phyloP scores from a whole-genome alignment of 2,888 invertebrate genomes.

The Tetramorium bicarinatum region DNA sequence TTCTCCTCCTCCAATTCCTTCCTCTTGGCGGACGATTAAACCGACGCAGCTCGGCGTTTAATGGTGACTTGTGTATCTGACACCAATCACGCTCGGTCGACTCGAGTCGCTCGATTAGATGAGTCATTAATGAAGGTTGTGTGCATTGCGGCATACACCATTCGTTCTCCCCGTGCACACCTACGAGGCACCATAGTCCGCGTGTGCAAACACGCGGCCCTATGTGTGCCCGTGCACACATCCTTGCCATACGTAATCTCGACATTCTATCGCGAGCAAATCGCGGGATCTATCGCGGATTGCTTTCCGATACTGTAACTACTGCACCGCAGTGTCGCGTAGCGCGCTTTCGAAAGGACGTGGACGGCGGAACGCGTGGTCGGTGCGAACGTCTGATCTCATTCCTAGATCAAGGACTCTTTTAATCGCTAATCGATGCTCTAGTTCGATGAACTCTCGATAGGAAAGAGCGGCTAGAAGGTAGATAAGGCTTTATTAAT shows the following conservation, averaged over 20 bases:
- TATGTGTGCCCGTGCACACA: conserved; percentile 1
- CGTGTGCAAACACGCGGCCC: conserved; percentile 35
- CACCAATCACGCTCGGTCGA: conserved; percentile 58
- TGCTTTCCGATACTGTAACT: conserved; percentile 67
- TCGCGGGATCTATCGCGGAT: conserved; percentile 61
- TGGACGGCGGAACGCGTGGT: conserved; percentile 41
- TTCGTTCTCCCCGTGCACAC: conserved; percentile 56
- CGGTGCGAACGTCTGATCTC: conserved; percentile 48
- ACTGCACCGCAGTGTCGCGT: conserved; percentile 66
- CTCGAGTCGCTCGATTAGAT: conserved; percentile 71
- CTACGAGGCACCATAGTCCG: conserved; percentile 29
- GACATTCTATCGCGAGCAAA: conserved; percentile 65
- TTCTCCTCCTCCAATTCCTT: conserved; percentile 12
- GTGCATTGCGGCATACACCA: conserved; percentile 72
- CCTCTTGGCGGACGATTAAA: conserved; percentile 44
- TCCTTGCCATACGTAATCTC: conserved; percentile 38
- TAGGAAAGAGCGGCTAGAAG: conserved; percentile 47
- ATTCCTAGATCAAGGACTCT: conserved; percentile 66
- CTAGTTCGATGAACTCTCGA: conserved; percentile 69
- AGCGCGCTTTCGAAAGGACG: conserved; percentile 34
- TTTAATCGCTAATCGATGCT: conserved; percentile 69
- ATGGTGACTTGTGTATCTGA: conserved; percentile 68
- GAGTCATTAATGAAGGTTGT: conserved; percentile 80
- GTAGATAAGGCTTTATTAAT: conserved; percentile 45
- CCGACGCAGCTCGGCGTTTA: conserved; percentile 58